A percentile compares a stretch with the other conserved stretches of the same genome.
These are phyloP conservation scores for Agrotis segetum DNA, from an alignment of 2,888 invertebrate species.

Conservation along the genomic window DNA sequence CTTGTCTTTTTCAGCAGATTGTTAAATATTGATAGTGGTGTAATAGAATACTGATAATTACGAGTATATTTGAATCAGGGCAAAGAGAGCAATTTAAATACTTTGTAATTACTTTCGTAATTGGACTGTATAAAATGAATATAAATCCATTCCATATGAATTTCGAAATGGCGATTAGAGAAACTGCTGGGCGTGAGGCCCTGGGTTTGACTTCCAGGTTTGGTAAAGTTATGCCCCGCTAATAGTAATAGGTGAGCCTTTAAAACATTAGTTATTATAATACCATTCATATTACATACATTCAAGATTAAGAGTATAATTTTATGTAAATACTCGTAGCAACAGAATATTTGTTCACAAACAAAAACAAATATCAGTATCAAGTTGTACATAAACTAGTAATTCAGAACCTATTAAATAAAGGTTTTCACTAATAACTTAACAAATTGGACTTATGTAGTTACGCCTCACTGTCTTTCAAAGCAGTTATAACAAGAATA, in stretches of 20 bases:
- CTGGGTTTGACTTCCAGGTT: not conserved
- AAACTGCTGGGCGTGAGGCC: not conserved
- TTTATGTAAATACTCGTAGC: not conserved
- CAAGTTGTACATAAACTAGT: slow-evolving; percentile 2
- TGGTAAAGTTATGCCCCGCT: not conserved
- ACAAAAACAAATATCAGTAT: not conserved
- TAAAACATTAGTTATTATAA: too few species aligned
- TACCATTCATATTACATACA: too few species aligned
- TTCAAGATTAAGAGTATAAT: not conserved
- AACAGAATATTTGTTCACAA: not conserved
- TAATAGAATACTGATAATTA: slow-evolving; percentile 4
- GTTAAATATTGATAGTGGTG: slow-evolving; percentile 8
- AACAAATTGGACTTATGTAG: slow-evolving; percentile 1
- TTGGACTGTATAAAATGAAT: slow-evolving; percentile 2
- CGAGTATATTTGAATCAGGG: slow-evolving; percentile 22
- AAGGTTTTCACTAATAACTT: slow-evolving; percentile 25
- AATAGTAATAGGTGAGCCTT: not conserved
- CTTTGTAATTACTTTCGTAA: slow-evolving; percentile 8
- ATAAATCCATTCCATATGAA: not conserved
- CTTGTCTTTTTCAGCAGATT: slow-evolving; percentile 16
- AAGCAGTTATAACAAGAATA: slow-evolving; percentile 20
- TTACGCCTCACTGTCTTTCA: slow-evolving; percentile 1
- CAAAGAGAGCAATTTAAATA: slow-evolving; percentile 30
- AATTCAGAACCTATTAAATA: slow-evolving; percentile 5
- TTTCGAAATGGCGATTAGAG: not conserved